A percentile compares a stretch with the other conserved stretches of the same genome.
Conservation (phyloP, 1,140 invertebrate genomes). For the Drosophila biarmipes region DNA sequence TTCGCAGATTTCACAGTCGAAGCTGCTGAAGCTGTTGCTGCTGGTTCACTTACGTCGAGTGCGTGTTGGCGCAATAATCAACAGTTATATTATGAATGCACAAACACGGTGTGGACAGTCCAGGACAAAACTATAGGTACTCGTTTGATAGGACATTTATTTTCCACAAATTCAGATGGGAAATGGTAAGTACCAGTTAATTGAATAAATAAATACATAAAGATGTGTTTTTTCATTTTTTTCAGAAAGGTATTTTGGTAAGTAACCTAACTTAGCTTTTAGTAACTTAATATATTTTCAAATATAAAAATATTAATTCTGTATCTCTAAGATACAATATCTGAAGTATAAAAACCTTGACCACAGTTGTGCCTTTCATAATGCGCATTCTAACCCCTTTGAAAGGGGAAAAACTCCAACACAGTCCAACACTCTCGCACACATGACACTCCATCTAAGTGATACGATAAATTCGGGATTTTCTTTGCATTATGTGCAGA, state of each 20-base stretch:
- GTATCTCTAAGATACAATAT: not conserved
- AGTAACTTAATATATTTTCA: too few species aligned
- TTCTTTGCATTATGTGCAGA: constrained; percentile 80
- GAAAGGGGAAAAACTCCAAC: not conserved
- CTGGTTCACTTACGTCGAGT: constrained; percentile 73
- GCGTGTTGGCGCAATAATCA: constrained; percentile 81
- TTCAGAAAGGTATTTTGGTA: too few species aligned
- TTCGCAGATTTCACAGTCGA: constrained; percentile 18
- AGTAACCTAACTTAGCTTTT: too few species aligned
- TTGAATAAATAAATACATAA: too few species aligned
- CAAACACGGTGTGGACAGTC: constrained; percentile 45
- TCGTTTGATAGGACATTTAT: not conserved
- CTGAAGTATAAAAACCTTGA: not conserved
- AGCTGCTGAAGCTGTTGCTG: constrained; percentile 47
- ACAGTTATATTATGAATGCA: constrained; percentile 81
- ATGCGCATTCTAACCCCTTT: constrained; percentile 75
- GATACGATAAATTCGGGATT: constrained; percentile 80
- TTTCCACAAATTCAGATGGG: not conserved
- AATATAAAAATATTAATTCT: not conserved
- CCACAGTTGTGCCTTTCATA: constrained; percentile 37
- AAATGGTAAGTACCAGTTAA: too few species aligned
- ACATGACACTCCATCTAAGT: constrained; percentile 74
- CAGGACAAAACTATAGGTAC: not conserved
- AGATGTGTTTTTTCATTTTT: too few species aligned
- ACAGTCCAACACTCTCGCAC: constrained; percentile 19